Conservation (phyloP, 2,888 invertebrate species). For the Cryptocheilus praepositus region DNA sequence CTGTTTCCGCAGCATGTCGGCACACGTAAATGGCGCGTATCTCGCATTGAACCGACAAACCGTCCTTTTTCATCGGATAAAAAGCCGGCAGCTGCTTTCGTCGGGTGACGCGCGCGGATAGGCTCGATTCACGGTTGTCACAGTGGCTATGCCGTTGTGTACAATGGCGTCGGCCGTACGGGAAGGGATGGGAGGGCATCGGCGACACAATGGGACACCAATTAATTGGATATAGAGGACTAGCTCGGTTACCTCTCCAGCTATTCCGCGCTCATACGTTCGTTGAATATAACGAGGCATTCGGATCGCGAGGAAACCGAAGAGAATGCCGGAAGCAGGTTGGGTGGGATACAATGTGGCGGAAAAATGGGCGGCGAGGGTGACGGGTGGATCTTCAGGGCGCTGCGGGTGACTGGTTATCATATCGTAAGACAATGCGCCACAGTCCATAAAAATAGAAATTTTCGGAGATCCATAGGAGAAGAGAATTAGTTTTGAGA, state of each 20-base stretch:
- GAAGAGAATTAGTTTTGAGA: too few relatives aligned
- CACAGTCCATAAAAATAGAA: too few relatives aligned
- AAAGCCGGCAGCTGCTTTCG: too few relatives aligned
- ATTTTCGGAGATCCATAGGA: too few relatives aligned
- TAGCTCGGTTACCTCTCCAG: constrained; percentile 49
- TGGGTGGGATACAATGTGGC: not conserved
- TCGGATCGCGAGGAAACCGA: constrained; percentile 14
- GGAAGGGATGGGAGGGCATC: constrained; percentile 14
- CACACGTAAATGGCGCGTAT: too few relatives aligned
- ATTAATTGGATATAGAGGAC: constrained; percentile 57
- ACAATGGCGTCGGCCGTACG: constrained; percentile 4
- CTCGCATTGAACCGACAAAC: too few relatives aligned
- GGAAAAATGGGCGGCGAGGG: not conserved
- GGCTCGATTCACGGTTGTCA: too few relatives aligned
- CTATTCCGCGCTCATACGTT: constrained; percentile 38
- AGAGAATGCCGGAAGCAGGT: not conserved
- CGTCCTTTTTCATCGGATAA: too few relatives aligned
- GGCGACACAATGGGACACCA: constrained; percentile 52
- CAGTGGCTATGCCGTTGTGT: not conserved
- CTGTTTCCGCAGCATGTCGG: too few relatives aligned
- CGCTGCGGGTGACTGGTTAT: too few relatives aligned
- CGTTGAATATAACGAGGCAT: constrained; percentile 37
- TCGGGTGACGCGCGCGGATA: too few relatives aligned
- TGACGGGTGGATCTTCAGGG: not conserved
- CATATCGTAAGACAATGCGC: not conserved